A percentile compares a stretch with the other conserved stretches of the same genome.
These are phyloP conservation scores for Myoxocephalus aenaeus DNA, from an alignment of 2,797 vertebrate species.

Conservation along the genomic window DNA sequence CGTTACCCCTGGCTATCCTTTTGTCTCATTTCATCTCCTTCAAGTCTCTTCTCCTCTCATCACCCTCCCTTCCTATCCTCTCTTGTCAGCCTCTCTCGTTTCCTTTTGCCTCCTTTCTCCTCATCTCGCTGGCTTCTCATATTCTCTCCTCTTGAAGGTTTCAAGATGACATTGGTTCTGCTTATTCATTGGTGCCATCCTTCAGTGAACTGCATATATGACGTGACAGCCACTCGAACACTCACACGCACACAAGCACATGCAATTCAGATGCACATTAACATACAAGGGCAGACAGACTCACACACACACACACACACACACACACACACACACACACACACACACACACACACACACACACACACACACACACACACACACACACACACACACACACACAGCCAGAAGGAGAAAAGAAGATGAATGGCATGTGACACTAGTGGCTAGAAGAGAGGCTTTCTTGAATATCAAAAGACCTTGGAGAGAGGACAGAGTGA, in stretches of 20 bases:
- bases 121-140: slow-evolving; percentile 43
- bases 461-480: slow-evolving; percentile 52
- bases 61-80: slow-evolving; percentile 15
- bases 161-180: slow-evolving; percentile 58
- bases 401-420: slow-evolving; percentile 40
- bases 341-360: slow-evolving; percentile 3
- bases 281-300: slow-evolving; percentile 40
- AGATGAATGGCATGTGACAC: slow-evolving; percentile 69
- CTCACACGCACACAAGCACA: slow-evolving; percentile 1
- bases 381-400: slow-evolving; percentile 13
- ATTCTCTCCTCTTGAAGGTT: slow-evolving; percentile 42
- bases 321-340: slow-evolving; percentile 23
- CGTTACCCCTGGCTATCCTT: slow-evolving; percentile 42
- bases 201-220: slow-evolving; percentile 67
- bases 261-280: slow-evolving; percentile 46
- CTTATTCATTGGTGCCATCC: slow-evolving; percentile 63
- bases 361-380: slow-evolving; percentile 14
- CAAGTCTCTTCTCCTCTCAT: slow-evolving; percentile 27
- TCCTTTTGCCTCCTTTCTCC: slow-evolving; percentile 43
- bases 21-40: slow-evolving; percentile 45
- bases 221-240: slow-evolving; percentile 59
- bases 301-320: slow-evolving; percentile 14
- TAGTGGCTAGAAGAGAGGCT: slow-evolving; percentile 36
- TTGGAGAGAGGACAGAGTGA: slow-evolving; percentile 53
- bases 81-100: slow-evolving; percentile 30